Conservation (phyloP, 2,888 invertebrate species). For the Agrypnus murinus region DNA sequence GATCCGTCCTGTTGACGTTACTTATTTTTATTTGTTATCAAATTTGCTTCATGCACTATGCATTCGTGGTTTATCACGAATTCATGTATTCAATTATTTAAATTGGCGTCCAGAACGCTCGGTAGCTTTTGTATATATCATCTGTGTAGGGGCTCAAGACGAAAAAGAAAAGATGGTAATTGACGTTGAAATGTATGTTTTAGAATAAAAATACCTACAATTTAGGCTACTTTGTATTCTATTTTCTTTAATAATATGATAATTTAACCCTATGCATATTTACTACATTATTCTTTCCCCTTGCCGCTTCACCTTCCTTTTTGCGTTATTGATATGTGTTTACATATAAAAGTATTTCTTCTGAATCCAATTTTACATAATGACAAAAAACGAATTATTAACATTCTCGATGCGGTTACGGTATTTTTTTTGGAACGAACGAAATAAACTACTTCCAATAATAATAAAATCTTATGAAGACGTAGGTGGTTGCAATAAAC, state of each 20-base stretch:
- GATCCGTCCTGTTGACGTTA: constrained; percentile 68
- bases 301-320: no score
- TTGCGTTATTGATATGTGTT: no score
- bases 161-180: constrained; percentile 67
- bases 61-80: constrained; percentile 71
- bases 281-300: constrained; percentile 36
- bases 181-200: constrained; percentile 57
- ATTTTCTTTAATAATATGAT: constrained; percentile 60
- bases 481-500: no score
- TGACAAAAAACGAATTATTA: no score
- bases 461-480: no score
- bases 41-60: constrained; percentile 71
- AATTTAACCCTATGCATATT: constrained; percentile 56
- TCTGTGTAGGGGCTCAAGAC: constrained; percentile 53
- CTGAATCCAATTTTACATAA: no score
- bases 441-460: no score
- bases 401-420: no score
- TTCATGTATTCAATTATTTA: constrained; percentile 73
- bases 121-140: constrained; percentile 57
- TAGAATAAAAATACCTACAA: constrained; percentile 57
- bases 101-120: constrained; percentile 67
- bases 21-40: constrained; percentile 72
- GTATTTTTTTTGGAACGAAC: no score
- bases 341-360: no score
- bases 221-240: constrained; percentile 58